Conservation (phyloP, 2,113 vertebrate genomes). For the Merops nubicus region DNA sequence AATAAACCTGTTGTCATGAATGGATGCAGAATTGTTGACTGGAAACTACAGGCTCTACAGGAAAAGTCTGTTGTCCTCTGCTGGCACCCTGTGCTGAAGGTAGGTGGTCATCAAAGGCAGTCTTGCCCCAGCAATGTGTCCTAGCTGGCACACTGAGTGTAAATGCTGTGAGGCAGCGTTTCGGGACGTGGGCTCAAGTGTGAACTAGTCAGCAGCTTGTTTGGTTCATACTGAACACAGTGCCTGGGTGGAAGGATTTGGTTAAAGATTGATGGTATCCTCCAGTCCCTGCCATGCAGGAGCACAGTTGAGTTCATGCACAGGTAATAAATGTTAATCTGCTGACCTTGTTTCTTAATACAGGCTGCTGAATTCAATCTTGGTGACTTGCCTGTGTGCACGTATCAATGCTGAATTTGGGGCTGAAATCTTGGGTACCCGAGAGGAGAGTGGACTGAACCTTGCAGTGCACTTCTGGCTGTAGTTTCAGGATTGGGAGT, state of each 20-base stretch:
- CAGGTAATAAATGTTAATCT: slow-evolving; percentile 40
- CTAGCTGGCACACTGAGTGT: background rate
- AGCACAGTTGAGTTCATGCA: background rate
- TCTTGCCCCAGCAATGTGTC: background rate
- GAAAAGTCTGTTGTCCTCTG: background rate
- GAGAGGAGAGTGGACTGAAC: background rate
- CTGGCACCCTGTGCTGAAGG: background rate
- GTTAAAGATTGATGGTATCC: slow-evolving; percentile 2
- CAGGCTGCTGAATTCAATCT: background rate
- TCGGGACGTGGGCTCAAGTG: background rate
- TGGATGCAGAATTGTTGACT: background rate
- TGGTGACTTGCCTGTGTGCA: background rate
- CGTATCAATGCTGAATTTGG: background rate
- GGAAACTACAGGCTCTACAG: background rate
- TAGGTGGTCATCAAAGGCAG: background rate
- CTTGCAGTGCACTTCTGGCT: background rate
- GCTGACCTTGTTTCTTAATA: slow-evolving; percentile 36
- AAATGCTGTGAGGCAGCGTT: background rate
- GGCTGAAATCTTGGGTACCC: accelerated
- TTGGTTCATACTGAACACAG: background rate
- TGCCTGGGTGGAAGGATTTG: background rate
- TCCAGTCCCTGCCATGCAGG: background rate
- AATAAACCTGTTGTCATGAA: background rate
- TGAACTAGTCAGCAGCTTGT: background rate
- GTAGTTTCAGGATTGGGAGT: background rate